Base-by-base conservation (phyloP, 2,113 vertebrate genomes). In the Ceyx cyanopectus region DNA sequence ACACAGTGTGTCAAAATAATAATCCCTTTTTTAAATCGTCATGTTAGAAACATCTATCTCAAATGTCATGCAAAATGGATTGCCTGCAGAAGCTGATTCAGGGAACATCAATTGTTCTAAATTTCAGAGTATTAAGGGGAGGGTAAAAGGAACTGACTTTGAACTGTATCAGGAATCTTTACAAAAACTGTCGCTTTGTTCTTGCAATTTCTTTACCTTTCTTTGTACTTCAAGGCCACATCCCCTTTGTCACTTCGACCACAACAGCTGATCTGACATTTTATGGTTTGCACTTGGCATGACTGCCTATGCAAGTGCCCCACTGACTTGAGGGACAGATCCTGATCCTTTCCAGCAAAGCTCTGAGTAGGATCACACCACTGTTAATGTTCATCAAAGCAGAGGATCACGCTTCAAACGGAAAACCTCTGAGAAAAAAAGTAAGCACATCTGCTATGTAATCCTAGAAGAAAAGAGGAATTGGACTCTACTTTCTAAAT, bases 11-110 rank as follows among this genome's bases (percentile, higher is more conserved):
- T 94, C 87, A 93, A 92, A 95, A 80, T 82, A 95, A 70, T 79
- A 79, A 89, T 57, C 56, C 56, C 75, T 48, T 51, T 41, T 67
- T 77, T 74, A 87, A 89, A 85, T 91, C 81, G 53, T 70, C 56
- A 53, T 3, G 0, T 89, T 87, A 56, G 34, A 79, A 66, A 53
- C 62, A 62, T 62, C 89, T 92, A 85, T 85, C 87, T 87, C 79
- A 89, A 94, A 96, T 81, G 92, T 82, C 91, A 60, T 45, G 67
- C 18, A 70, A 65, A 95, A 94, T 37, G 76, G 89, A 91, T 60
- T 89, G 91, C 66, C 75, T 40, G 63, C 32, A 68, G 85, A 87
- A 89, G 40, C 18, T 0, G 17, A 14, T 66, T 46, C 0, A 0
- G 63, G 67, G 53, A 91, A 82, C 48, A 81, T 85, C 78, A 93